A percentile compares a stretch with the other conserved stretches of the same genome.
phyloP scores from a whole-genome alignment of 1,140 invertebrate species.

The Galleria mellonella region DNA sequence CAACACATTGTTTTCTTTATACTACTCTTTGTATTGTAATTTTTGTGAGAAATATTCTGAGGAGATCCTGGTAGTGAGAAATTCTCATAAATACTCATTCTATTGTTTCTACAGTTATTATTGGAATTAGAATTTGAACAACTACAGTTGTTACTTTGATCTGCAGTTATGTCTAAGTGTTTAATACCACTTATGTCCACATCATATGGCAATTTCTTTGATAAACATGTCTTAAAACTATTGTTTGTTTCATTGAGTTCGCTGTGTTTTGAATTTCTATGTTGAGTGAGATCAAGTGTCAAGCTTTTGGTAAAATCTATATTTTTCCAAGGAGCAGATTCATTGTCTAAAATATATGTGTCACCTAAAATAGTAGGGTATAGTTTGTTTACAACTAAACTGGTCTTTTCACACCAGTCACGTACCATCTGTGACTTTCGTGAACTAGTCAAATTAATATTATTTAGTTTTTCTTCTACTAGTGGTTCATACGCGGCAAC shows the following conservation, averaged over 20 bases:
- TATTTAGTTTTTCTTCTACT: conserved; percentile 21
- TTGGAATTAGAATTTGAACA: neutral
- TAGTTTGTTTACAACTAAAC: conserved; percentile 53
- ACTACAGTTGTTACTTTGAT: conserved; percentile 17
- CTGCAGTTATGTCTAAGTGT: conserved; percentile 41
- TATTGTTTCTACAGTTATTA: conserved; percentile 13
- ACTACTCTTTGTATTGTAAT: conserved; percentile 53
- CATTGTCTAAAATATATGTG: conserved; percentile 41
- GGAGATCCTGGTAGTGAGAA: conserved; percentile 60
- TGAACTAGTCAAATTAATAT: conserved; percentile 13
- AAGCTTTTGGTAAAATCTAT: conserved; percentile 23
- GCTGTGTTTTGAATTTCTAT: conserved; percentile 8
- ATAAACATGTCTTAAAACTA: conserved; percentile 46
- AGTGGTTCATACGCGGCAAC: conserved; percentile 76
- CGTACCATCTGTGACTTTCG: conserved; percentile 61
- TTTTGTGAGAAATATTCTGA: conserved; percentile 48
- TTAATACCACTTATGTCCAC: conserved; percentile 56
- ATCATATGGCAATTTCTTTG: conserved; percentile 27
- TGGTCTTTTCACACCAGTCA: conserved; percentile 62
- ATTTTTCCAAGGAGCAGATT: conserved; percentile 29
- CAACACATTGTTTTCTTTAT: conserved; percentile 29
- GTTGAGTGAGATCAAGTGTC: conserved; percentile 23
- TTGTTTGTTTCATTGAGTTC: conserved; percentile 23
- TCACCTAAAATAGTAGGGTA: conserved; percentile 58
- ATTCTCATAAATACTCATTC: conserved; percentile 51